Evolutionary conservation across 35 echinoderm and acorn worm species (phyloP), one percentile per base, ranked within the genome.

Genomic region (Strongylocentrotus purpuratus): DNA sequence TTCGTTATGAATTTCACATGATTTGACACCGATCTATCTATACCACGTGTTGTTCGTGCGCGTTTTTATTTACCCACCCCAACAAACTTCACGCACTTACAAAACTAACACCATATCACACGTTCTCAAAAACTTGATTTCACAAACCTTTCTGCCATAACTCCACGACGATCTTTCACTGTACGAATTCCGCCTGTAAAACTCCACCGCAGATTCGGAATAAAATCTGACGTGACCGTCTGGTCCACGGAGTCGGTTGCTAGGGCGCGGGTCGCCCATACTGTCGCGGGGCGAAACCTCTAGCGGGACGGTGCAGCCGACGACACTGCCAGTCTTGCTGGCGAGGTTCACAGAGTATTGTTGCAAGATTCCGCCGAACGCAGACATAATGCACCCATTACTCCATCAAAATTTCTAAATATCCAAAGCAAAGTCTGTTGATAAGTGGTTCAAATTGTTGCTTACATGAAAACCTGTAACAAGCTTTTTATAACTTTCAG

Each of bases 191-290:
- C 48, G 91, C 46, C 45, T 18, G n/a, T 93, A 93, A 58, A 93
- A 93, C 48, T 93, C 91, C 46, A 93, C 91, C 4, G 91, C 91
- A 31, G 91, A 93, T 14, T 93, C 48, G 4, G 91, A 33, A 58
- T 93, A 93, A 47, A 93, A 33, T 32, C 46, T 93, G 31, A 33
- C 91, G 14, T 58, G 32, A 3, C n/a, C n/a, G 48, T 93, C 91
- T 11, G 48, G 22, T 31, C 46, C 91, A 18, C 91, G 46, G 20
- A 47, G 46, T 46, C 91, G 91, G 91, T 93, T 93, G 91, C 91
- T 93, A 93, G 91, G 91, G 91, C 91, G 46, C 13, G 91, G 31
- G 48, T 93, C 48, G 14, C 18, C 91, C 91, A 93, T 47, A 58
- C 4, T 46, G 45, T 58, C 47, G 8, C 46, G 91, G 12, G 91